These are phyloP conservation scores for Helogale parvula DNA, from an alignment of 2,113 vertebrate species.

Conservation along the genomic window DNA sequence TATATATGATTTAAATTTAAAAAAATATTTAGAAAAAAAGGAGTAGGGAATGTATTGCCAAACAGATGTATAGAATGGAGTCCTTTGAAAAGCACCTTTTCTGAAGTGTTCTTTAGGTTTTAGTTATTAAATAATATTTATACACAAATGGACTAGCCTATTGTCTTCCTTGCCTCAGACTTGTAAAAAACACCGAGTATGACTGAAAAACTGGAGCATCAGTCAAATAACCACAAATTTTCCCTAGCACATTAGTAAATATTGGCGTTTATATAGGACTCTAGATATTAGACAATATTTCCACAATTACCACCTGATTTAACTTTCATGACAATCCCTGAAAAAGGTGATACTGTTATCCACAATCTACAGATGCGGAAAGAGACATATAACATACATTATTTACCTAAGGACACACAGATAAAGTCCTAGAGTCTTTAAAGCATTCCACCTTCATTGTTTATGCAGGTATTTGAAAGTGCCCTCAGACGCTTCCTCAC, in stretches of 20 bases:
- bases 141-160: neutral
- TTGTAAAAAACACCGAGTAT: neutral
- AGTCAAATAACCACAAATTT: neutral
- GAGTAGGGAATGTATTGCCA: neutral
- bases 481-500: too few species aligned
- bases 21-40: conserved; percentile 17
- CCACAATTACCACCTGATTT: neutral
- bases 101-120: neutral
- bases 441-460: neutral
- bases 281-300: neutral
- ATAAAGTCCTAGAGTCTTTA: neutral
- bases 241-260: neutral
- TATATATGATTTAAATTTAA: neutral
- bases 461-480: neutral
- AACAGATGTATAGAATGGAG: neutral
- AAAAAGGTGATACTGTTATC: neutral
- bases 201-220: neutral
- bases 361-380: neutral
- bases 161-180: neutral
- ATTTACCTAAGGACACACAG: neutral
- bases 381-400: neutral
- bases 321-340: neutral
- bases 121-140: neutral
- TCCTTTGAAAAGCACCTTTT: neutral
- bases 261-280: neutral